A percentile compares a stretch with the other conserved stretches of the same genome.
phyloP scores from a whole-genome alignment of 1,140 invertebrate species.

The Matsumurasca onukii region DNA sequence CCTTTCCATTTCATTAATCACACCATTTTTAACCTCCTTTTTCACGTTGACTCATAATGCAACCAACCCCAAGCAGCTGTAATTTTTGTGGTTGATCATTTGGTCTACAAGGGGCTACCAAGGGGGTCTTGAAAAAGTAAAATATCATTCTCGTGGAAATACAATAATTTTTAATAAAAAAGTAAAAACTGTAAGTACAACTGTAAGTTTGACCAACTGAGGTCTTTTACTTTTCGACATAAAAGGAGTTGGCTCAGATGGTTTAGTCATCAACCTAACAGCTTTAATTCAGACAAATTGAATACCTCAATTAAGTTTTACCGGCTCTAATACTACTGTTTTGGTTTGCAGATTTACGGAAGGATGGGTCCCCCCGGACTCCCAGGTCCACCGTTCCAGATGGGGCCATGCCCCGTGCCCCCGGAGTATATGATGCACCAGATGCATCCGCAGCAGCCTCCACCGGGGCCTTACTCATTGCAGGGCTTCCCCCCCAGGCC shows the following conservation, averaged over 20 bases:
- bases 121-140: too few species aligned
- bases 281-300: not conserved
- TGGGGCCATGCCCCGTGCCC: not conserved
- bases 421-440: constrained; percentile 2
- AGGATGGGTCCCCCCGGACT: not conserved
- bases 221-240: not conserved
- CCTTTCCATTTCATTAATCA: too few species aligned
- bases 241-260: not conserved
- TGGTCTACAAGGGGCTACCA: too few species aligned
- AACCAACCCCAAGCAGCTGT: too few species aligned
- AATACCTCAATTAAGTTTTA: not conserved
- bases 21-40: too few species aligned
- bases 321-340: not conserved
- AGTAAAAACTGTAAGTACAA: not conserved
- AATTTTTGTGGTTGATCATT: too few species aligned
- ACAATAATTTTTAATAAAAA: not conserved
- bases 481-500: not conserved
- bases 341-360: constrained; percentile 3
- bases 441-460: not conserved
- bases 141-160: too few species aligned
- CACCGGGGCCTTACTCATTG: constrained; percentile 3
- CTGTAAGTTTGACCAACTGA: not conserved
- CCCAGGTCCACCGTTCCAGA: not conserved
- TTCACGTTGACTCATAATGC: too few species aligned
- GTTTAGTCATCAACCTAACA: not conserved